These are phyloP conservation scores for Pogonophryne albipinna DNA, from an alignment of 2,797 vertebrate genomes.

Conservation along the genomic window DNA sequence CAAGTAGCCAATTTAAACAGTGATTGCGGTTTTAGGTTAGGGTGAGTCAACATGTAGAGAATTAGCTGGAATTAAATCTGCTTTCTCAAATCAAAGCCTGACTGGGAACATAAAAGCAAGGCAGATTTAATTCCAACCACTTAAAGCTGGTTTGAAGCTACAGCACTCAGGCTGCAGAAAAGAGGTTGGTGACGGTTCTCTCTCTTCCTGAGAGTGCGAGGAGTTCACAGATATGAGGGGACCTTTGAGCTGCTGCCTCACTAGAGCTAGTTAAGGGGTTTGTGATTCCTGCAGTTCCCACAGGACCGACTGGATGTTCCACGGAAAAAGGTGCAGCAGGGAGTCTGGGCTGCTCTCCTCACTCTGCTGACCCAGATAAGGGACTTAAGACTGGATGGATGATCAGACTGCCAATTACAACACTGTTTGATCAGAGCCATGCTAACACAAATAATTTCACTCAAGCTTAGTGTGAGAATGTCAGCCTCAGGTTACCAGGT, in stretches of 20 bases:
- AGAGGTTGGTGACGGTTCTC: too few species aligned
- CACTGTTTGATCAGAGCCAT: background rate
- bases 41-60: background rate
- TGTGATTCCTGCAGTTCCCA: background rate
- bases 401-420: background rate
- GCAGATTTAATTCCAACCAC: too few species aligned
- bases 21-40: background rate
- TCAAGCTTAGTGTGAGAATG: background rate
- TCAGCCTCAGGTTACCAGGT: background rate
- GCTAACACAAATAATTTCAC: background rate
- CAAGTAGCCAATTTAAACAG: background rate
- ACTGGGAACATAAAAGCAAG: too few species aligned
- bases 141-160: too few species aligned
- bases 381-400: background rate
- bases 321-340: background rate
- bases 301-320: background rate
- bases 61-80: background rate
- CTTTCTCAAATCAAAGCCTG: too few species aligned
- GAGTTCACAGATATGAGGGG: constrained; percentile 3
- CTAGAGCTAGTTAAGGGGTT: background rate
- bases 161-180: too few species aligned
- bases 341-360: background rate
- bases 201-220: too few species aligned
- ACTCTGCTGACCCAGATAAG: constrained; percentile 5
- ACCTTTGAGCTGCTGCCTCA: background rate